Evolutionary conservation across 2,113 vertebrate genomes (phyloP), one percentile per base, ranked within the genome.

Genomic region (Python bivittatus): DNA sequence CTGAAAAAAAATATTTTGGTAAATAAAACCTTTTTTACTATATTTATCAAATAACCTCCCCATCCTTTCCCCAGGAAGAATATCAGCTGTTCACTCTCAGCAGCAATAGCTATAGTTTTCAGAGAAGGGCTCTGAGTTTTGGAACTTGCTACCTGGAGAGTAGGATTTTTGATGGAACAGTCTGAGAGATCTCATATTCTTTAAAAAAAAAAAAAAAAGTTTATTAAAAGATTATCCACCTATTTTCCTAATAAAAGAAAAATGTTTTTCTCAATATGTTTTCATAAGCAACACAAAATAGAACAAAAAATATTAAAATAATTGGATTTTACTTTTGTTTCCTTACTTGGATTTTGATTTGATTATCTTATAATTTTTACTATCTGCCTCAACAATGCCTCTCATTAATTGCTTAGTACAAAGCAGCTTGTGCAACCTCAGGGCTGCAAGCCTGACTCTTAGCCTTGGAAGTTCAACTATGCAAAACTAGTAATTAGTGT

Each of bases 341-440:
- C 17, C 42, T 64, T 84, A 12, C 12, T 27, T 29, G 23, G 4
- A 29, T 83, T 92, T 57, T 52, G 56, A 53, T 42, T 61, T 84
- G 2, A 72, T 61, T 61, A 61, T 25, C 22, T 84, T 86, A 38
- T 44, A 53, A n/a, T 68, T 25, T 89, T 56, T 61, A 44, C 44
- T 12, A 23, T n/a, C n/a, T 84, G 20, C 0, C 68, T 84, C 29
- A 58, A 83, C 12, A 89, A 92, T 94, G 92, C n/a, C 88, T 27
- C 93, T 38, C 6, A 42, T 54, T 12, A 52, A n/a, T 60, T 10
- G 20, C 12, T 86, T 85, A 64, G 0, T 68, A 44, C 0, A 0
- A 83, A 87, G n/a, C 57, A 92, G 2, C 33, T 44, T 44, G 53
- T 38, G 90, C 13, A 0, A 23, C 61, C 23, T 88, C 23, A 29